Conservation (phyloP, 2,113 vertebrate genomes). For the Odobenus rosmarus region DNA sequence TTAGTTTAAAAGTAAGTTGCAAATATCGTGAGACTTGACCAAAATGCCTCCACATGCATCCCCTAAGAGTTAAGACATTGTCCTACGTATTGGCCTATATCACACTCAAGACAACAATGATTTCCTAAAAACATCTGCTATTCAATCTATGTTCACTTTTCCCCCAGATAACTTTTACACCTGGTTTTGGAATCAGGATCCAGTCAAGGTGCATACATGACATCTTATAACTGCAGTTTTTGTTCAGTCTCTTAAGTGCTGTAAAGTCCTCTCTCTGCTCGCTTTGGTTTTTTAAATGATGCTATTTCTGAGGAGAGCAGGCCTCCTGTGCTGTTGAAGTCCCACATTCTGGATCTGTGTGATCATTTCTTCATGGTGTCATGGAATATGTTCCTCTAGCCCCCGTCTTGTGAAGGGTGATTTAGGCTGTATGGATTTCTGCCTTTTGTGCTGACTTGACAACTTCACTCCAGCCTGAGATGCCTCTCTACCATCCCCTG, state of each 20-base stretch:
- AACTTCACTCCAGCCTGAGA: not conserved
- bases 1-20: conserved; percentile 30
- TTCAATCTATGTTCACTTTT: not conserved
- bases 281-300: not conserved
- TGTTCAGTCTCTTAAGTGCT: not conserved
- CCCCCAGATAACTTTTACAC: not conserved
- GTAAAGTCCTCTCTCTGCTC: not conserved
- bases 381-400: not conserved
- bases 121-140: not conserved
- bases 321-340: not conserved
- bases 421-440: not conserved
- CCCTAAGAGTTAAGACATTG: not conserved
- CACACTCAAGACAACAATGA: not conserved
- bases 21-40: not conserved
- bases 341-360: not conserved
- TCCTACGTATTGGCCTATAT: not conserved
- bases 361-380: not conserved
- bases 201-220: not conserved
- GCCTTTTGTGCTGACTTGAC: not conserved
- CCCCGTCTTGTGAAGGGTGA: not conserved
- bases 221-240: not conserved
- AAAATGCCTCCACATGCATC: not conserved
- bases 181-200: not conserved
- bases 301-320: not conserved
- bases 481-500: not conserved